Evolutionary conservation across 2,888 invertebrate species (phyloP).

Genomic region (Therioaphis trifolii): DNA sequence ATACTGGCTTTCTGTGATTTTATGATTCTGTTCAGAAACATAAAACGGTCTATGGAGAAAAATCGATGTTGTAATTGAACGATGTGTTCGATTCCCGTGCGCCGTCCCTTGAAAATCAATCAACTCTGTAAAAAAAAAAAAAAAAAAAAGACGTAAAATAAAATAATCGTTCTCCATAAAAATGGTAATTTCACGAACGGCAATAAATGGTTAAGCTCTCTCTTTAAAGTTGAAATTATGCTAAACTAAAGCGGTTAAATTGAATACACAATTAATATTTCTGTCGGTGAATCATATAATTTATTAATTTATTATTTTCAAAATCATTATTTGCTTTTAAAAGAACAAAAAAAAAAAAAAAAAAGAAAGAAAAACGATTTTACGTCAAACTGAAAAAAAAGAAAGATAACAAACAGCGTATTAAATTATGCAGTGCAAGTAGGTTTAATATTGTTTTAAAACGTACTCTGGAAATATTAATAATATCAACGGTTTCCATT

Average conservation of each 20-base stretch:
- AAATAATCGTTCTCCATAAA: neutral
- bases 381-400: neutral
- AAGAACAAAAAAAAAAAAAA: neutral
- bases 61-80: neutral
- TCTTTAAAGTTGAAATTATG: neutral
- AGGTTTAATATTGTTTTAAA: conserved; percentile 17
- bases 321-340: neutral
- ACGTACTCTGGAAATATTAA: conserved; percentile 12
- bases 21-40: too few relatives aligned
- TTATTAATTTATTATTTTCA: neutral
- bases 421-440: too few relatives aligned
- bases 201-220: neutral
- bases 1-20: neutral
- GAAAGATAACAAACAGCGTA: too few relatives aligned
- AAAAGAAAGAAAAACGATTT: too few relatives aligned
- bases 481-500: conserved; percentile 47
- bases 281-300: neutral
- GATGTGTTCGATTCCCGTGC: neutral
- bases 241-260: neutral
- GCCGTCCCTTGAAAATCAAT: neutral
- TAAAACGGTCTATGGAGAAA: neutral
- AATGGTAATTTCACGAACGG: conserved; percentile 14
- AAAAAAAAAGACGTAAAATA: too few relatives aligned
- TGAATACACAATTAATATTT: neutral
- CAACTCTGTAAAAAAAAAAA: too few relatives aligned